Base-by-base conservation (phyloP, 1,140 invertebrate species). In the Pseudomyrmex concolor region DNA sequence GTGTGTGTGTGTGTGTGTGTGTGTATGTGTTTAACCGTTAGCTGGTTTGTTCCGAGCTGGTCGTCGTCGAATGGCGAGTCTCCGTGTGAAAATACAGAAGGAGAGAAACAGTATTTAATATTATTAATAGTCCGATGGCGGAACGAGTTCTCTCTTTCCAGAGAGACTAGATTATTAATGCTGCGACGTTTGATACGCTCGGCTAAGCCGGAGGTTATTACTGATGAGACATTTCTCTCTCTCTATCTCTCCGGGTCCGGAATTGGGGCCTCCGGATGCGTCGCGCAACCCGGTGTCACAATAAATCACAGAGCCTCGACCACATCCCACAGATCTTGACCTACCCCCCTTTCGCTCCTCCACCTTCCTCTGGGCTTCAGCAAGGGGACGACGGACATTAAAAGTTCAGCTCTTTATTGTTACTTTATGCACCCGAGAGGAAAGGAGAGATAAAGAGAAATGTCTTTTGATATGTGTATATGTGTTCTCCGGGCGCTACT, bases 111-210 rank as follows among this genome's bases (percentile, higher is more conserved):
- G 34, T 34, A 34, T 34, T 34, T 63, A 64, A 68, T 19, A 43
- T 1, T 78, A 78, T 78, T 78, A 78, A 78, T 78, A 78, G 64
- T 54, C 43, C 68, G 45, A 78, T 78, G 54, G 54, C 57, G 25
- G 43, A 80, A 71, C 45, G 43, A 50, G 22, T 70, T 9, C 54
- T 71, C 54, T 71, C 54, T 71, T 80, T 80, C 19, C 54, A 78
- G 51, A 78, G 51, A 22, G 12, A 34, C 34, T 34, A 17, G 54
- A 59, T 78, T 78, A 68, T 78, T 64, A n/a, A 15, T 34, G n/a
- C 63, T 48, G n/a, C 51, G 48, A 19, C 19, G 43, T n/a, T 7
- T 66, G 50, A 77, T 55, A 25, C 59, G 45, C 59, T 19, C 10
- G 15, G 19, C 7, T 25, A 55, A 78, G 17, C 13, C 4, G 63